phyloP scores from a whole-genome alignment of 2,888 invertebrate species.

The Drosophila nigritarsus region DNA sequence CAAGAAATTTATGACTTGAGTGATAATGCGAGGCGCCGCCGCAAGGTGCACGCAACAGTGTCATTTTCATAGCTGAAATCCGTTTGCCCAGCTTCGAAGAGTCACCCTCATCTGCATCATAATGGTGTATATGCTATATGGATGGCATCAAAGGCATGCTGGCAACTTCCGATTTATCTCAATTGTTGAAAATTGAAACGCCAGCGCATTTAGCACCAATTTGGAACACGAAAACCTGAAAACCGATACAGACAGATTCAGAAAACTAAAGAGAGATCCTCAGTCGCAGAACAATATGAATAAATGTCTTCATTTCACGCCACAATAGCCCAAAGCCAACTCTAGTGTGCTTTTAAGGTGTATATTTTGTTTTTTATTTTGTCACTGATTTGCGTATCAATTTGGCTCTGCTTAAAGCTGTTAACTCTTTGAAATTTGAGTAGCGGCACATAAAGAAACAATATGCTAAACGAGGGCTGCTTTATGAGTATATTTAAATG shows the following conservation, averaged over 20 bases:
- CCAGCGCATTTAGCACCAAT: constrained; percentile 74
- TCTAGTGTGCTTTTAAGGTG: constrained; percentile 15
- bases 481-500: constrained; percentile 7
- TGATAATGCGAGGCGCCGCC: constrained; percentile 81
- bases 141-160: constrained; percentile 46
- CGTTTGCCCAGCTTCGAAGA: neutral
- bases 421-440: constrained; percentile 76
- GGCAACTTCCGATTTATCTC: constrained; percentile 82
- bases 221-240: constrained; percentile 71
- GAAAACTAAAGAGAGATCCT: constrained; percentile 9
- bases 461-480: constrained; percentile 39
- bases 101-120: constrained; percentile 52
- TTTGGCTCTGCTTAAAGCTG: constrained; percentile 46
- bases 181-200: constrained; percentile 79
- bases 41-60: constrained; percentile 74
- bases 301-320: constrained; percentile 72
- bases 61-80: constrained; percentile 11
- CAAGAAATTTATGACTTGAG: constrained; percentile 77
- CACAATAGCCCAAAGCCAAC: constrained; percentile 32
- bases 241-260: constrained; percentile 60
- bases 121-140: constrained; percentile 29
- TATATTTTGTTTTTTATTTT: constrained; percentile 28
- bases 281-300: constrained; percentile 39
- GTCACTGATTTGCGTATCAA: constrained; percentile 55
- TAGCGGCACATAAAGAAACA: constrained; percentile 28